Base-by-base conservation (phyloP, 2,888 invertebrate species). In the Acronicta leporina region DNA sequence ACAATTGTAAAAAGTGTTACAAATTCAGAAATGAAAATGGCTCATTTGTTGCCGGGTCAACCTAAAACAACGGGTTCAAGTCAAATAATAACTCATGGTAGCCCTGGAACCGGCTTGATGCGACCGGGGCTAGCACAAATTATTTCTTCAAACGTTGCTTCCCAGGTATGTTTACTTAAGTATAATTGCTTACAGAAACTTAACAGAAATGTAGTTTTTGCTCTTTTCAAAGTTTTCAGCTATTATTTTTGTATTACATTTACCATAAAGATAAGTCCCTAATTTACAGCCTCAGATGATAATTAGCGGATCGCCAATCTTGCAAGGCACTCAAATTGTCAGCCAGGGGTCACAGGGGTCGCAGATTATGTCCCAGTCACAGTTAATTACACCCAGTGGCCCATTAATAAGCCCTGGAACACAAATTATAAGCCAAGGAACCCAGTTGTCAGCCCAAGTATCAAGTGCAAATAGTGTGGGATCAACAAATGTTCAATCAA, bases 351-450 rank as follows among this genome's bases (percentile, higher is more conserved):
- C 91, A 8, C 94, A 94, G 53, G 87, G 85, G 46, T 80, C 92
- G 13, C 92, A 93, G 77, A 92, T 94, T 40, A 88, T 94, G 71
- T 84, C 91, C 25, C 91, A 90, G 64, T 85, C 94, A 10, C 94
- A 93, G 70, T 72, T 93, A 51, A 87, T 94, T 40, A 85, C 84
- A 51, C 82, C 91, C 0, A 85, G 87, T 63, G 89, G 91, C 2
- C 91, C 91, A 68, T 80, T 92, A 14, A 69, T 92, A 50, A 91
- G 90, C 68, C 92, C 92, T 8, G 91, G 87, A 25, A 94, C 94
- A 25, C 94, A 94, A 71, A 94, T 94, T 13, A 94, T 94, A 65
- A 94, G 94, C 68, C 94, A 94, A 82, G 94, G 94, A 14, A 90
- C 89, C 11, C 94, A 94, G 70, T 72, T 93, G 14, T 87, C 92